Conservation (phyloP, 2,888 invertebrate species). For the Mythimna loreyi region DNA sequence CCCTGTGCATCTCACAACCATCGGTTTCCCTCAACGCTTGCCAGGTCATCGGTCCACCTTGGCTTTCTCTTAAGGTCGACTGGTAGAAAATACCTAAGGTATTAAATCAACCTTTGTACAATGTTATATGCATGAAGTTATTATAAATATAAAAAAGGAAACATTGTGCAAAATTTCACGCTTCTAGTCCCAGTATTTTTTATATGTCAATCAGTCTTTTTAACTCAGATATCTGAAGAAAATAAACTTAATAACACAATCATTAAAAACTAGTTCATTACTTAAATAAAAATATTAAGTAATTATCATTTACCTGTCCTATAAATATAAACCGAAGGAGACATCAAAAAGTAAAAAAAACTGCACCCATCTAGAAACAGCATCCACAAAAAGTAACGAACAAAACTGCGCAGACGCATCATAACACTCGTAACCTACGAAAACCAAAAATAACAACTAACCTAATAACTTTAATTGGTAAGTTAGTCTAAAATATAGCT, state of each 20-base stretch:
- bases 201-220: too few relatives aligned
- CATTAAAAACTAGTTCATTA: neutral
- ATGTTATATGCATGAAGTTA: too few relatives aligned
- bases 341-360: neutral
- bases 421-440: conserved; percentile 56
- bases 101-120: too few relatives aligned
- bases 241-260: neutral
- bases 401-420: conserved; percentile 61
- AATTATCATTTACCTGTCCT: neutral
- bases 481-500: conserved; percentile 86
- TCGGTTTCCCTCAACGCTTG: too few relatives aligned
- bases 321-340: neutral
- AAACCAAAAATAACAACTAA: conserved; percentile 69
- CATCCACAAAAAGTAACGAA: conserved; percentile 34
- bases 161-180: too few relatives aligned
- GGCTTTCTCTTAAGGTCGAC: too few relatives aligned
- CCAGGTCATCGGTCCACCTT: too few relatives aligned
- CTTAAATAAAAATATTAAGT: neutral
- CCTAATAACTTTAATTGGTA: conserved; percentile 78
- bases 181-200: too few relatives aligned
- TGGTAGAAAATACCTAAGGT: too few relatives aligned
- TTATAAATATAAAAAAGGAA: too few relatives aligned
- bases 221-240: neutral
- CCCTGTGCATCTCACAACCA: too few relatives aligned
- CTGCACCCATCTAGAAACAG: neutral